Evolutionary conservation across 2,797 vertebrate species (phyloP).

Genomic region (Percopsis omiscomaycus): DNA sequence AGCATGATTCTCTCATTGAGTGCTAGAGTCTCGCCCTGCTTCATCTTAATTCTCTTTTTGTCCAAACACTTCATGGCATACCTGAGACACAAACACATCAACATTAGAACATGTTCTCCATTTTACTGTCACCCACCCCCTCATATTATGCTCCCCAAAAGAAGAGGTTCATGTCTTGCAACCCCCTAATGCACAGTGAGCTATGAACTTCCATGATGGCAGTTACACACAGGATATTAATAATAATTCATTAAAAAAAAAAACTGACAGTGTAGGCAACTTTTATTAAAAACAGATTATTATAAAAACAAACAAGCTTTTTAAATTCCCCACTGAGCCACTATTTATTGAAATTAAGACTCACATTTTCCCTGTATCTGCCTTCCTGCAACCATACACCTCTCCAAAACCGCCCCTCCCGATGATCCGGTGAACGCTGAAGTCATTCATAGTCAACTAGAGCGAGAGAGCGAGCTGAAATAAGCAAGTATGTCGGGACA

Average conservation of each 20-base stretch:
- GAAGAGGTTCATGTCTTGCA: no score
- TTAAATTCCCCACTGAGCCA: no score
- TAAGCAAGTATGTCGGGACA: background rate
- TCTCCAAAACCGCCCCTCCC: conserved; percentile 96
- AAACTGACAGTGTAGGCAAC: no score
- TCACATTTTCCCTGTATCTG: conserved; percentile 99
- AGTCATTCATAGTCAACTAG: conserved; percentile 97
- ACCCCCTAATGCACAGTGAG: no score
- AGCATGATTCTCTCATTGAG: conserved; percentile 98
- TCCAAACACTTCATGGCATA: conserved; percentile 99
- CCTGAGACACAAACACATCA: conserved; percentile 70
- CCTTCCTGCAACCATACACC: conserved; percentile 97
- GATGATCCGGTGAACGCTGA: conserved; percentile 98
- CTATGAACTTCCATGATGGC: no score
- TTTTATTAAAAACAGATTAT: no score
- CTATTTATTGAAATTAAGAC: conserved; percentile 31
- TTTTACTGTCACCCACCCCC: conserved; percentile 8
- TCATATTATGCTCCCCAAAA: background rate
- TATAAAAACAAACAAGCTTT: no score
- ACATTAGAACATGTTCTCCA: conserved; percentile 10
- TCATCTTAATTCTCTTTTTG: conserved; percentile 99
- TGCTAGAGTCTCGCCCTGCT: conserved; percentile 96
- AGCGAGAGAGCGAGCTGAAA: background rate
- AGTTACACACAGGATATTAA: no score
- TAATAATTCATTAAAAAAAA: no score